Evolutionary conservation across 1,140 invertebrate genomes (phyloP).

Genomic region (Ips typographus): DNA sequence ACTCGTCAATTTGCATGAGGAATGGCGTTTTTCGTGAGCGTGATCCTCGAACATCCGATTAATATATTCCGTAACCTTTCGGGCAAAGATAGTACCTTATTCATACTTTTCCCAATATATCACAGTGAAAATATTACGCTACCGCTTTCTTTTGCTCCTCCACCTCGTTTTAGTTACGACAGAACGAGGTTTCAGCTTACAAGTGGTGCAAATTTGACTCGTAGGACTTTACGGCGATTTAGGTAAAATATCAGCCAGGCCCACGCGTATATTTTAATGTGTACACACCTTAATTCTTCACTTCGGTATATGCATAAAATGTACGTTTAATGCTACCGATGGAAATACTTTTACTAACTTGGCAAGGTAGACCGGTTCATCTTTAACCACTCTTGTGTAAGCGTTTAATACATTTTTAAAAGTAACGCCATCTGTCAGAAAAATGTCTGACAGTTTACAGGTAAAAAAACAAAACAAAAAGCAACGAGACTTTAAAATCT

Average conservation of each 20-base stretch:
- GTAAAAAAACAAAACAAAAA: too few relatives aligned
- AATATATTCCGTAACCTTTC: slow-evolving; percentile 16
- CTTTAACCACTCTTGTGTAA: not conserved
- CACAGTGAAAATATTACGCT: slow-evolving; percentile 5
- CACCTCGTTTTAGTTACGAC: slow-evolving; percentile 6
- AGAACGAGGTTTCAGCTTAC: not conserved
- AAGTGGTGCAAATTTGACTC: not conserved
- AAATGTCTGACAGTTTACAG: too few relatives aligned
- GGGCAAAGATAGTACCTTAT: not conserved
- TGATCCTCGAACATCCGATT: not conserved
- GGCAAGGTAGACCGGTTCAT: slow-evolving; percentile 4
- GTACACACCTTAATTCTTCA: too few relatives aligned
- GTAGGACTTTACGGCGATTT: too few relatives aligned
- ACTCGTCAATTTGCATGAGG: too few relatives aligned
- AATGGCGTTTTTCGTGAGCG: not conserved
- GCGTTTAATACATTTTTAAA: too few relatives aligned
- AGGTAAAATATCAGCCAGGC: too few relatives aligned
- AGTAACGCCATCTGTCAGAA: too few relatives aligned
- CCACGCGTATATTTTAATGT: too few relatives aligned
- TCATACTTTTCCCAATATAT: slow-evolving; percentile 20
- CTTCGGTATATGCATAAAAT: too few relatives aligned
- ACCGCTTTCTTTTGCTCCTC: slow-evolving; percentile 9
- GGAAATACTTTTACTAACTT: not conserved
- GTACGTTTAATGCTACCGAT: not conserved
- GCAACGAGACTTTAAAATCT: too few relatives aligned